phyloP scores from a whole-genome alignment of 2,888 invertebrate genomes.

The Tyria jacobaeae region DNA sequence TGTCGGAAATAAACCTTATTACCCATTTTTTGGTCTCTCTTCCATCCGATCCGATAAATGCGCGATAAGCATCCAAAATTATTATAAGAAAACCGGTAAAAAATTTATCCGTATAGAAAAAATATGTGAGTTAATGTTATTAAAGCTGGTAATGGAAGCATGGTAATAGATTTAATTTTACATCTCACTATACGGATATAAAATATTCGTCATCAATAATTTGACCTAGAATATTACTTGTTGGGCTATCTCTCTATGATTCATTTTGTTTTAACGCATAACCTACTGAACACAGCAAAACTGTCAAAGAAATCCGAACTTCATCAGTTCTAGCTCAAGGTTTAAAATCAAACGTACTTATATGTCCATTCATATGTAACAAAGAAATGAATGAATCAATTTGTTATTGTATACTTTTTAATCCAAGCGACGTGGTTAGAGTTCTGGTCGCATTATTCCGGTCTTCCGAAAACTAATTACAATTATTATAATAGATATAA shows the following conservation, averaged over 20 bases:
- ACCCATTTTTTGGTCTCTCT: too few species aligned
- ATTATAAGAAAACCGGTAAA: not conserved
- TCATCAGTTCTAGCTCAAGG: conserved; percentile 22
- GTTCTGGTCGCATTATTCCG: not conserved
- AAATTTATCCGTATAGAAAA: too few species aligned
- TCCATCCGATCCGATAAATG: too few species aligned
- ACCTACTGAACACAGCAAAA: conserved; percentile 25
- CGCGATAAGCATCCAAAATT: too few species aligned
- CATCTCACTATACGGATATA: conserved; percentile 42
- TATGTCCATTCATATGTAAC: conserved; percentile 52
- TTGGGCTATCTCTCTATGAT: conserved; percentile 58
- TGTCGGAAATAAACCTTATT: too few species aligned
- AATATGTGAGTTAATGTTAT: not conserved
- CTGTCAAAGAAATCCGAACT: conserved; percentile 1
- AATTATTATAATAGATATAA: too few species aligned
- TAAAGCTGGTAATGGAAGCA: not conserved
- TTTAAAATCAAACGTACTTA: conserved; percentile 30
- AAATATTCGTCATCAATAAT: conserved; percentile 43
- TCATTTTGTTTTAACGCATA: conserved; percentile 48
- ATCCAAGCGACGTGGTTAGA: not conserved
- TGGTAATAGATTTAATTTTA: conserved; percentile 1
- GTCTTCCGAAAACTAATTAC: not conserved
- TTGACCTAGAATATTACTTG: conserved; percentile 64
- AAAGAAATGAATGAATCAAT: conserved; percentile 72
- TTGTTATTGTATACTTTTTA: conserved; percentile 21